Conservation (phyloP, 2,797 vertebrate species). For the Odontamblyopus rebecca region DNA sequence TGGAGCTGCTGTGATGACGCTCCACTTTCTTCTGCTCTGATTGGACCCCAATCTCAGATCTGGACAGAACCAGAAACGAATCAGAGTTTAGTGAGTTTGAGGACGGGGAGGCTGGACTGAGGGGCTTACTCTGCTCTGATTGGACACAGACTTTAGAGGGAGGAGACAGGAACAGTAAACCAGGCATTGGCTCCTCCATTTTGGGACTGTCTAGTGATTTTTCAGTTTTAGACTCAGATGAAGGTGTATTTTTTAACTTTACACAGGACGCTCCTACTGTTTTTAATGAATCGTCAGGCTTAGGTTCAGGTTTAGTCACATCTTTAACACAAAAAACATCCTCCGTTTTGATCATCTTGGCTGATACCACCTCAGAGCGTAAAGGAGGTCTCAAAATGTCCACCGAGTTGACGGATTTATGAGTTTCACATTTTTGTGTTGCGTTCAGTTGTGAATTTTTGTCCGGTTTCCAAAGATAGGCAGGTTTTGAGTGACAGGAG, state of each 20-base stretch:
- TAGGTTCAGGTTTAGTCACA: background rate
- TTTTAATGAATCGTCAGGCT: background rate
- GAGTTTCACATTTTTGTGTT: background rate
- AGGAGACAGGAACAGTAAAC: slow-evolving; percentile 83
- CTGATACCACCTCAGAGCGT: background rate
- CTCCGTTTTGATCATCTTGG: background rate
- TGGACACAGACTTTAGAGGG: slow-evolving; percentile 13
- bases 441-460: too few species aligned
- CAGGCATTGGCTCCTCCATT: slow-evolving; percentile 84
- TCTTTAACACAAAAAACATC: background rate
- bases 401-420: background rate
- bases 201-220: slow-evolving; percentile 24
- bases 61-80: background rate
- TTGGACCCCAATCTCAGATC: background rate
- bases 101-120: background rate
- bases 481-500: background rate
- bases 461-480: background rate
- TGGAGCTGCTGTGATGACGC: background rate
- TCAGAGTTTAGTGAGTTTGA: slow-evolving; percentile 1
- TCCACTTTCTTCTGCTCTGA: background rate
- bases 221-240: background rate
- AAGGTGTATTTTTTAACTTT: background rate
- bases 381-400: background rate
- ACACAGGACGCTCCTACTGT: background rate
- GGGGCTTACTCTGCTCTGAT: background rate